phyloP scores from a whole-genome alignment of 1,140 invertebrate genomes.

The Drosophila athabasca region DNA sequence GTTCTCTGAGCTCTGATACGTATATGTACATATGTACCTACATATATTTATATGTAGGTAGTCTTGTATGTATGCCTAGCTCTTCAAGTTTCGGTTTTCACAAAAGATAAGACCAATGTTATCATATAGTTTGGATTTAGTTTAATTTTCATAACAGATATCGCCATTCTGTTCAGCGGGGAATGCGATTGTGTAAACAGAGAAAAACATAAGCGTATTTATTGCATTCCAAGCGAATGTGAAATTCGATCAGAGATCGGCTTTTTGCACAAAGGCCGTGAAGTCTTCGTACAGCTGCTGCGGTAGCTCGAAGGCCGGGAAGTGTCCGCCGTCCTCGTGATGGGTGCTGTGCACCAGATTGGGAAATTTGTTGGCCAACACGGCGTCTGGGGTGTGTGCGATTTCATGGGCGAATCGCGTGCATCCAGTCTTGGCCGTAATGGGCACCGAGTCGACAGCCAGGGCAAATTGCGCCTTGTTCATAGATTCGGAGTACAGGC shows the following conservation, averaged over 20 bases:
- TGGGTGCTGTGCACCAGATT: conserved; percentile 88
- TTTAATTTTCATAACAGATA: conserved; percentile 13
- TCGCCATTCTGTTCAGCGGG: no score
- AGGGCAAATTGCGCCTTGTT: conserved; percentile 76
- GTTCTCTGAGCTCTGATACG: conserved; percentile 8
- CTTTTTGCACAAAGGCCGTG: conserved; percentile 73
- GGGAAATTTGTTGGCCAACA: conserved; percentile 86
- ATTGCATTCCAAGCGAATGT: conserved; percentile 14
- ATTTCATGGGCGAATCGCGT: conserved; percentile 88
- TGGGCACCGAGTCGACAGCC: conserved; percentile 85
- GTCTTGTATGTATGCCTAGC: background rate
- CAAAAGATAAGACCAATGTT: conserved; percentile 22
- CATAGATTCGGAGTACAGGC: conserved; percentile 90
- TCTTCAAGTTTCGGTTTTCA: conserved; percentile 32
- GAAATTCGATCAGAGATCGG: conserved; percentile 16
- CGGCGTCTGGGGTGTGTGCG: conserved; percentile 85
- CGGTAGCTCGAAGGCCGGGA: conserved; percentile 92
- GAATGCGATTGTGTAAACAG: background rate
- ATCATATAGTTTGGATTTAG: conserved; percentile 21
- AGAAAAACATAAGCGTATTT: conserved; percentile 1
- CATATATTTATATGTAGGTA: no score
- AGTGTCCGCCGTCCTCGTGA: conserved; percentile 90
- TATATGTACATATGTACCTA: background rate
- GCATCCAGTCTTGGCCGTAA: conserved; percentile 87
- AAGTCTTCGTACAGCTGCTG: conserved; percentile 88